Conservation (phyloP, 2,113 vertebrate genomes). For the Eurypyga helias region DNA sequence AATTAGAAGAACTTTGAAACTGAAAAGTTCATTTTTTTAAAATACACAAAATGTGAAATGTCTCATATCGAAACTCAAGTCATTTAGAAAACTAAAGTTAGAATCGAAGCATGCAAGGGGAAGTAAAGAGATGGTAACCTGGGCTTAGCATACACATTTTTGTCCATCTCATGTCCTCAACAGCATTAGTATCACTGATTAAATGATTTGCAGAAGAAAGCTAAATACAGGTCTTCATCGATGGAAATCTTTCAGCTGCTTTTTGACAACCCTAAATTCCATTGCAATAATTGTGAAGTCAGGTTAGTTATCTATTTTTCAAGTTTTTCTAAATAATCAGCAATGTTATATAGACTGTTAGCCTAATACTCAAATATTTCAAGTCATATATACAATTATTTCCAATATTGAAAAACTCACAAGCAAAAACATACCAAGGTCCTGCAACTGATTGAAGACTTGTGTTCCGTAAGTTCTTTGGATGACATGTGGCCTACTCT, state of each 20-base stretch:
- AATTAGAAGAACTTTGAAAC: not conserved
- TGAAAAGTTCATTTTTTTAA: not conserved
- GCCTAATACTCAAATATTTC: not conserved
- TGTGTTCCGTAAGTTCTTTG: conserved; percentile 71
- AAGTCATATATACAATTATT: not conserved
- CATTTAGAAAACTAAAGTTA: not conserved
- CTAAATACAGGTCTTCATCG: not conserved
- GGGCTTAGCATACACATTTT: not conserved
- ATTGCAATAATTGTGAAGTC: not conserved
- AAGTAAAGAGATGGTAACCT: not conserved
- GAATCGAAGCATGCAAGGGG: not conserved
- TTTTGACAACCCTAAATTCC: not conserved
- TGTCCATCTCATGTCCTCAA: not conserved
- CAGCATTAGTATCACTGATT: not conserved
- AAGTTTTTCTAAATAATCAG: not conserved
- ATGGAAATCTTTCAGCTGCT: not conserved
- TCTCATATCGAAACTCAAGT: not conserved
- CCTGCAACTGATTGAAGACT: conserved; percentile 56
- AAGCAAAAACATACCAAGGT: conserved; percentile 69
- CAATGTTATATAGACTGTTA: not conserved
- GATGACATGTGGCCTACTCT: conserved; percentile 79
- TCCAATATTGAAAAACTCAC: not conserved
- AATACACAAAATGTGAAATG: not conserved
- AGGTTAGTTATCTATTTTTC: not conserved
- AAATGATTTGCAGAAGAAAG: not conserved